These are phyloP conservation scores for Cyclura pinguis DNA, from an alignment of 2,797 vertebrate genomes.

Conservation along the genomic window DNA sequence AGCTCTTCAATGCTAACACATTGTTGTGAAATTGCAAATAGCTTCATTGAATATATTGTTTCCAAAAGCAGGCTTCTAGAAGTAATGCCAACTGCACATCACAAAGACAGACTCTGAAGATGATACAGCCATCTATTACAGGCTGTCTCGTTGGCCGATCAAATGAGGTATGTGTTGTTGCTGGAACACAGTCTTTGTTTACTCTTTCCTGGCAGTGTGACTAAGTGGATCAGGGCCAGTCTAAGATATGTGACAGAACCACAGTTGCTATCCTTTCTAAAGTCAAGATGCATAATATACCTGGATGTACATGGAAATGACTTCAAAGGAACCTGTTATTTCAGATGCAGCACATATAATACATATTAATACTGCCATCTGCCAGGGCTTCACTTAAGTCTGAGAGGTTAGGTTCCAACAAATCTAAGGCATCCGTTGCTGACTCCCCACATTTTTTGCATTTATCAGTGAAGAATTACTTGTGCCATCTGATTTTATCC, in stretches of 20 bases:
- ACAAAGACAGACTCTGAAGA: constrained; percentile 86
- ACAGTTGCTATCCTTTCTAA: not conserved
- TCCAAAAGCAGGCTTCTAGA: constrained; percentile 81
- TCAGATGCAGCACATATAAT: not conserved
- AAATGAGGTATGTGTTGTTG: constrained; percentile 81
- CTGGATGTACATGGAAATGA: not conserved
- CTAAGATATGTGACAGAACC: not conserved
- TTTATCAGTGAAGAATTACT: not conserved
- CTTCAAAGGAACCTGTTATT: not conserved
- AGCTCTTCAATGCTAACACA: not conserved
- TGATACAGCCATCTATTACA: constrained; percentile 87
- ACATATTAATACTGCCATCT: not conserved
- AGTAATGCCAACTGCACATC: constrained; percentile 65
- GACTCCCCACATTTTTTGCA: not conserved
- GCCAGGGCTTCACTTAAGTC: not conserved
- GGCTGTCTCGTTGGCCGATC: constrained; percentile 83
- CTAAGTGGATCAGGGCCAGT: not conserved
- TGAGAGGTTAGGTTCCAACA: not conserved
- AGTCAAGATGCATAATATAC: not conserved
- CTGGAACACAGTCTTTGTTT: not conserved
- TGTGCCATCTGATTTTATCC: not conserved
- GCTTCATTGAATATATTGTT: constrained; percentile 10
- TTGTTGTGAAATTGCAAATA: not conserved
- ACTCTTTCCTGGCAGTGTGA: not conserved
- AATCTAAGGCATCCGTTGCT: not conserved